Evolutionary conservation across 2,888 invertebrate species (phyloP), one percentile per base, ranked within the genome.

Genomic region (Amphipyra berbera): DNA sequence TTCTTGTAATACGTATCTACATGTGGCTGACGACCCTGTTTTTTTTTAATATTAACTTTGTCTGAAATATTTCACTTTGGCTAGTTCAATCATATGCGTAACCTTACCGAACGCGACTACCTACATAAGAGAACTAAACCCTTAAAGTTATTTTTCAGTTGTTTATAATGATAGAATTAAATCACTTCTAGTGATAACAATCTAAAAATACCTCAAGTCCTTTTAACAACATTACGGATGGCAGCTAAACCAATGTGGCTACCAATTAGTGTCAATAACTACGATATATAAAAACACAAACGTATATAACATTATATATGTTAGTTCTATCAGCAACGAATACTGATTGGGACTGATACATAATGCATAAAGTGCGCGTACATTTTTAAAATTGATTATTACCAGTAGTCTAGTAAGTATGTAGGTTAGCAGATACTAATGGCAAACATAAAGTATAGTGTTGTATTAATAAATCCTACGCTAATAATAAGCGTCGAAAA

Each of bases 251-350:
- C 76, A 76, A 62, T 66, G 75, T 64, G 60, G 44, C 53, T 68
- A 68, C 77, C 78, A 78, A 79, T 78, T 78, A 78, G 77, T 79
- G 79, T 77, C 78, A 78, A 67, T 63, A 67, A 40, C 65, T 58
- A 46, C 47, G 13, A 49, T 62, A 71, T 62, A 73, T 61, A 73
- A 78, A 73, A 73, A 75, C 69, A 27, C 53, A 21, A 33, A 38
- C 49, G 58, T 58, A 50, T 62, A 57, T 58, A 47, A n/a, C 38
- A 37, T 30, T 4, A 61, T 46, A 15, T 44, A 64, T 40, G 53
- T 61, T 47, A 67, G 47, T 58, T 61, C 52, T 57, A 66, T 64
- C 55, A 58, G 54, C 50, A 57, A 71, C 66, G 60, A 68, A 61
- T 68, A 58, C 74, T 76, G 76, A 78, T 76, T 73, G 62, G 61